Evolutionary conservation across 2,797 vertebrate species (phyloP).

Genomic region (Microctenopoma steveboyesi): DNA sequence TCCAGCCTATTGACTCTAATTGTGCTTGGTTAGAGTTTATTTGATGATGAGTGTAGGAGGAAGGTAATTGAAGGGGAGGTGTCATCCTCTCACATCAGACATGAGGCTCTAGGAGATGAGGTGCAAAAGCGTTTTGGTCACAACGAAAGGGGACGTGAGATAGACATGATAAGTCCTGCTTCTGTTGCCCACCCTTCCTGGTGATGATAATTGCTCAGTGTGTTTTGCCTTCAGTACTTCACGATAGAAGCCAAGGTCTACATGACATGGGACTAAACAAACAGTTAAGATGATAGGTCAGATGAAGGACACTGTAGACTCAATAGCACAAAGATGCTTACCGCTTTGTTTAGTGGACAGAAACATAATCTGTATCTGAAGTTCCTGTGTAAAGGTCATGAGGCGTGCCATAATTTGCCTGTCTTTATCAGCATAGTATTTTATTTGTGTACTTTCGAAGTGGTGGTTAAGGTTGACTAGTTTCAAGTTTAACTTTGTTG

Average conservation of each 20-base stretch:
- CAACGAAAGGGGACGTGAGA: constrained; percentile 51
- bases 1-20: constrained; percentile 74
- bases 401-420: not conserved
- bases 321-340: not conserved
- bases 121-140: constrained; percentile 65
- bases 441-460: too few relatives aligned
- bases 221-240: constrained; percentile 65
- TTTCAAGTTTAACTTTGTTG: too few relatives aligned
- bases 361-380: not conserved
- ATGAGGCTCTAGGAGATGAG: constrained; percentile 61
- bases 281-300: constrained; percentile 56
- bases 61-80: constrained; percentile 70
- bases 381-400: not conserved
- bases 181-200: constrained; percentile 66
- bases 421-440: not conserved
- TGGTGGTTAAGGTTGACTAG: too few relatives aligned
- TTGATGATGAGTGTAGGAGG: constrained; percentile 49
- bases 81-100: constrained; percentile 76
- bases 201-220: constrained; percentile 70
- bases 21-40: constrained; percentile 63
- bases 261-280: constrained; percentile 68
- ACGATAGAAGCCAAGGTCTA: constrained; percentile 57
- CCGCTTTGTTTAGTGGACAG: not conserved
- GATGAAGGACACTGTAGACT: constrained; percentile 21
- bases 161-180: constrained; percentile 54